A percentile compares a stretch with the other conserved stretches of the same genome.
Evolutionary conservation across 2,888 invertebrate species (phyloP).

Genomic region (Sinopyrophorus schimmeli): DNA sequence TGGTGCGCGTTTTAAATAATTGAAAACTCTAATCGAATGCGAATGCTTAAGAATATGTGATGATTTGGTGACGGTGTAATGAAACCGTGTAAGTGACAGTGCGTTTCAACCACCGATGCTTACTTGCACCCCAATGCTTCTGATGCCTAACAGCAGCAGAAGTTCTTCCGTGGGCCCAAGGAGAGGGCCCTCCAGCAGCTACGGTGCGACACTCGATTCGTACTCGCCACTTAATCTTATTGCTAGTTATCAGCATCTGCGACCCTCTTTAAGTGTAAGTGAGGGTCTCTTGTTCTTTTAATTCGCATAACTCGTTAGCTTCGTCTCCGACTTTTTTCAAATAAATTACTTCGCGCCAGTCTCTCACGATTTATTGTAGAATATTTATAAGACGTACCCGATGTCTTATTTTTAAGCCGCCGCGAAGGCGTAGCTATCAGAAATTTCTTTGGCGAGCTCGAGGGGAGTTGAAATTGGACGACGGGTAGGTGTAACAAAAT

Average conservation of each 20-base stretch:
- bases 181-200: conserved; percentile 35
- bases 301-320: no score
- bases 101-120: conserved; percentile 24
- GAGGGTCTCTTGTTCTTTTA: no score
- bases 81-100: conserved; percentile 27
- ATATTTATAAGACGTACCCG: no score
- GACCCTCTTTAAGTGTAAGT: conserved; percentile 44
- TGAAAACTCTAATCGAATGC: no score
- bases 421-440: background rate
- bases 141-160: conserved; percentile 41
- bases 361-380: no score
- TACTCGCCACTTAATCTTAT: conserved; percentile 32
- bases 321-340: no score
- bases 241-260: conserved; percentile 41
- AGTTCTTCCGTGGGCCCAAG: conserved; percentile 36
- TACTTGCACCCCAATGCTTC: conserved; percentile 38
- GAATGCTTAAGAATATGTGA: no score
- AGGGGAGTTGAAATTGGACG: conserved; percentile 6
- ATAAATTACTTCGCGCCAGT: no score
- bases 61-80: conserved; percentile 28
- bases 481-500: conserved; percentile 7
- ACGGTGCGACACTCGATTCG: conserved; percentile 21
- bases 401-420: no score
- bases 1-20: no score
- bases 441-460: background rate